phyloP scores from a whole-genome alignment of 2,113 vertebrate species.

The Leucosticte australis region DNA sequence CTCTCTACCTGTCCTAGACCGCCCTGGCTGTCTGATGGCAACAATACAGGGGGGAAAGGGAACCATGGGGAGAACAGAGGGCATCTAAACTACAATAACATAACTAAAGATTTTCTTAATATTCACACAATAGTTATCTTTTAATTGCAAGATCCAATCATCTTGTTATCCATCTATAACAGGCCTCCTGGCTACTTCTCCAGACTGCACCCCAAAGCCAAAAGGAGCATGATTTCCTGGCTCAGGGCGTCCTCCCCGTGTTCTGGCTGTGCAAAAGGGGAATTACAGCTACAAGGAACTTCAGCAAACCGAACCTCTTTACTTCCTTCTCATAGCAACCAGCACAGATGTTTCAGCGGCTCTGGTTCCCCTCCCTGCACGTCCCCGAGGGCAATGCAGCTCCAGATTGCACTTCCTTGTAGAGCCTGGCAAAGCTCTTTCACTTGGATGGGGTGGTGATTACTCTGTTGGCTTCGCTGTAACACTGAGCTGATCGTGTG shows the following conservation, averaged over 20 bases:
- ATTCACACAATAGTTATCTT: too few species aligned
- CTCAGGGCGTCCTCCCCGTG: background rate
- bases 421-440: background rate
- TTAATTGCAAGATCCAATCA: too few species aligned
- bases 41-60: too few species aligned
- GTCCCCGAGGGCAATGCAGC: background rate
- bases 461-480: background rate
- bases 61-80: too few species aligned
- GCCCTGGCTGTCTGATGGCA: too few species aligned
- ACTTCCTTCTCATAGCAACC: background rate
- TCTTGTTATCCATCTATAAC: too few species aligned
- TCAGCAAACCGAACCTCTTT: background rate
- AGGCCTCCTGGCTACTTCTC: background rate
- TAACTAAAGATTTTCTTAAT: too few species aligned
- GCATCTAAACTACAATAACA: too few species aligned
- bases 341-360: background rate
- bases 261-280: background rate
- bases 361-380: background rate
- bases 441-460: background rate
- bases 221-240: fast-evolving
- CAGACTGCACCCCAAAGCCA: background rate
- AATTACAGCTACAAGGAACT: background rate
- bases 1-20: too few species aligned
- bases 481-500: background rate
- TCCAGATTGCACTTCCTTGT: background rate